Percentiles rank a stretch among this genome's conserved stretches.
phyloP scores from a whole-genome alignment of 2,113 vertebrate species.

The Sinosuthora webbiana region DNA sequence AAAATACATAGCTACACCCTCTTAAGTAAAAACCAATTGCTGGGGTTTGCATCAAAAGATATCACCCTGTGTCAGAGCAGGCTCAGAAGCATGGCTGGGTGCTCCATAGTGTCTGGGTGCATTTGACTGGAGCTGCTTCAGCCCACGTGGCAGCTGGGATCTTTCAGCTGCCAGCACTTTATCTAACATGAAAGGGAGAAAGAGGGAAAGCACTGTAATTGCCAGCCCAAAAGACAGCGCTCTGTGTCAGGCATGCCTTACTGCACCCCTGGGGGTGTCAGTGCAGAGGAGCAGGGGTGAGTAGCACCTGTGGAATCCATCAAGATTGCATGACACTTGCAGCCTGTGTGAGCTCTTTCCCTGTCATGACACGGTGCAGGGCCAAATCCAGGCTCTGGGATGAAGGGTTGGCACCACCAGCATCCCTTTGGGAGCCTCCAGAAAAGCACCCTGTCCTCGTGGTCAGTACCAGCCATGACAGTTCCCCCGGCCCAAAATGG shows the following conservation, averaged over 20 bases:
- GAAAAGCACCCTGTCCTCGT: neutral
- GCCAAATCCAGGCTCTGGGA: neutral
- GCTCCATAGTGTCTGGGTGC: fast-evolving
- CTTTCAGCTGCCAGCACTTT: neutral
- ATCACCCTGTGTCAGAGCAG: fast-evolving
- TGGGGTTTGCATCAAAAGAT: neutral
- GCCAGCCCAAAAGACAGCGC: neutral
- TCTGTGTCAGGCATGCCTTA: neutral
- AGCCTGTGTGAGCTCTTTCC: fast-evolving
- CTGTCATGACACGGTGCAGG: fast-evolving
- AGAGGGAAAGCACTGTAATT: neutral
- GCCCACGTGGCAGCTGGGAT: neutral
- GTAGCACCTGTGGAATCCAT: neutral
- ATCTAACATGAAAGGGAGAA: neutral
- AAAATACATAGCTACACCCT: neutral
- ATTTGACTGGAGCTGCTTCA: fast-evolving
- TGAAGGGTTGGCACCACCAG: neutral
- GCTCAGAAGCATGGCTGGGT: fast-evolving
- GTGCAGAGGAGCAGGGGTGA: neutral
- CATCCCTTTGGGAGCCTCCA: neutral
- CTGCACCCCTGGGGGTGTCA: neutral
- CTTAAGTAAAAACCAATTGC: neutral
- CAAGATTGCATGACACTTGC: neutral
- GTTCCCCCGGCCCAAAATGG: fast-evolving
- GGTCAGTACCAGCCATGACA: fast-evolving